These are phyloP conservation scores for Neogobius melanostomus DNA, from an alignment of 2,113 vertebrate species.

Conservation along the genomic window DNA sequence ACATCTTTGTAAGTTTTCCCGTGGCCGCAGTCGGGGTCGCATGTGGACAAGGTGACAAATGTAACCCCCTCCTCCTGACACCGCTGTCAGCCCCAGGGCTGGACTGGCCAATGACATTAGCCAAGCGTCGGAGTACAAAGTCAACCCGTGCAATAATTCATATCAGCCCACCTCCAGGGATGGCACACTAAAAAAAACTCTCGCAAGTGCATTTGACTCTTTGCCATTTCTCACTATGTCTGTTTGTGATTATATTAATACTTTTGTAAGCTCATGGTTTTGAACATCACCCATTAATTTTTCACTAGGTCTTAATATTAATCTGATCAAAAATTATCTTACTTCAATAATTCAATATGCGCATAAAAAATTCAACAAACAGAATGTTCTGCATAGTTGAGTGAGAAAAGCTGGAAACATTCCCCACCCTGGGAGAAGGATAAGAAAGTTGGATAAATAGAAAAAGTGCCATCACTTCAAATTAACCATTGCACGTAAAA, in stretches of 20 bases:
- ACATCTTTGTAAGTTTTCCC: conserved; percentile 44
- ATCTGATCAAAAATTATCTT: conserved; percentile 79
- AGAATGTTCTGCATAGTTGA: conserved; percentile 60
- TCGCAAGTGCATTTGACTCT: conserved; percentile 29
- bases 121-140: conserved; percentile 31
- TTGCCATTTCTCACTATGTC: conserved; percentile 38
- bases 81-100: conserved; percentile 34
- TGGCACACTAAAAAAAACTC: conserved; percentile 24
- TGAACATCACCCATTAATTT: conserved; percentile 70
- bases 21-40: conserved; percentile 38
- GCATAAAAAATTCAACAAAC: conserved; percentile 77
- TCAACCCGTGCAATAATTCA: conserved; percentile 47
- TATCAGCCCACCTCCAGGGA: conserved; percentile 50
- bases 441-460: conserved; percentile 22
- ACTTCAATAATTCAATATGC: conserved; percentile 73
- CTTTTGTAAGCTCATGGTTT: conserved; percentile 61
- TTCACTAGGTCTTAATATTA: conserved; percentile 77
- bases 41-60: conserved; percentile 52
- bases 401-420: conserved; percentile 33
- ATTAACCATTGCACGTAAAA: conserved; percentile 20
- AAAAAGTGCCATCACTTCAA: background rate
- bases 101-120: conserved; percentile 46
- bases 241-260: conserved; percentile 72
- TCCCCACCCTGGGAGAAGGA: conserved; percentile 26
- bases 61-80: conserved; percentile 30